Evolutionary conservation across 2,797 vertebrate genomes (phyloP).

Genomic region (Anguilla megastoma): DNA sequence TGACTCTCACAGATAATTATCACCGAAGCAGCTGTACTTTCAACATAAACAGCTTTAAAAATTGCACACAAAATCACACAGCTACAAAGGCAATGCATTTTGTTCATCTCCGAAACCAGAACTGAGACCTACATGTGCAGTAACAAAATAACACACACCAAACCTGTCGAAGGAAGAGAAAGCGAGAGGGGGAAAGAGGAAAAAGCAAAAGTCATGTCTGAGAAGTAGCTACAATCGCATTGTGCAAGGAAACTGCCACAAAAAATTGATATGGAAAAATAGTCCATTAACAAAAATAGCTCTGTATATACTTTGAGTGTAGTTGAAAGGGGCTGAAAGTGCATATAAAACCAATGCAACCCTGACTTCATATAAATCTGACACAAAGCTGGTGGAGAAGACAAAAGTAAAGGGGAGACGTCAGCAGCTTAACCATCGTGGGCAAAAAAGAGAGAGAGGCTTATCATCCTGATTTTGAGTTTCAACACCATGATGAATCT

Average conservation of each 20-base stretch:
- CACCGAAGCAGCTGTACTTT: background rate
- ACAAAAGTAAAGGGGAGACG: background rate
- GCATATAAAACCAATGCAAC: background rate
- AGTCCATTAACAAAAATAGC: background rate
- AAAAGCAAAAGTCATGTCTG: background rate
- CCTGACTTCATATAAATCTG: slow-evolving; percentile 6
- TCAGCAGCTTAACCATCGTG: background rate
- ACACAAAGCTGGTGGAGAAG: background rate
- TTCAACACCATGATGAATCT: slow-evolving; percentile 10
- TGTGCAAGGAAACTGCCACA: background rate
- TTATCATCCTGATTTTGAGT: slow-evolving; percentile 14
- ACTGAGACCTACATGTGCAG: background rate
- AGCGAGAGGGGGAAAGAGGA: too few relatives aligned
- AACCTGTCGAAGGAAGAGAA: background rate
- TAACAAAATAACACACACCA: background rate
- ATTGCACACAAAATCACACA: background rate
- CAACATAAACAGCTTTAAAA: background rate
- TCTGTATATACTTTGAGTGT: background rate
- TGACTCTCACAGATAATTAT: background rate
- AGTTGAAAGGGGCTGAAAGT: background rate
- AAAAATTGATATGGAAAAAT: background rate
- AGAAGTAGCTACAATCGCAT: background rate
- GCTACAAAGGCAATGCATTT: background rate
- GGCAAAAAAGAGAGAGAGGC: background rate
- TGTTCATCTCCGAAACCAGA: background rate